Conservation (phyloP, 2,113 vertebrate species). For the Gallinago paraguaiae region DNA sequence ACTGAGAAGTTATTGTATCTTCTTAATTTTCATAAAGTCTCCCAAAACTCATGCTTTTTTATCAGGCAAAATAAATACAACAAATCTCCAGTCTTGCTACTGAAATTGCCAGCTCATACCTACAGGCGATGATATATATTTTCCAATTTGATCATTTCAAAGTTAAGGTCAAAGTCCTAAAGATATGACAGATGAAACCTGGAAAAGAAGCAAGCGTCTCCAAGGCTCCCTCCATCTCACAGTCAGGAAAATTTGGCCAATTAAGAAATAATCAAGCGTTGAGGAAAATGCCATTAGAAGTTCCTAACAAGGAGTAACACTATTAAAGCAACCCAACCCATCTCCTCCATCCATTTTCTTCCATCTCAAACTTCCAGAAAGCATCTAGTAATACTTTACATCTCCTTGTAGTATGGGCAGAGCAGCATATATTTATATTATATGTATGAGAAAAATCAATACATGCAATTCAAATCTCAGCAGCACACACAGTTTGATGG, state of each 20-base stretch:
- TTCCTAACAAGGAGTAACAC: not conserved
- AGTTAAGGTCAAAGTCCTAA: not conserved
- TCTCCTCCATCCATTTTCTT: not conserved
- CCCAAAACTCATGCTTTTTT: not conserved
- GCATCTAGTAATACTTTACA: not conserved
- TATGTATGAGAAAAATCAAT: not conserved
- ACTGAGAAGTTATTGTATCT: not conserved
- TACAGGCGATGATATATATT: not conserved
- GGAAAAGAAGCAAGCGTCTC: not conserved
- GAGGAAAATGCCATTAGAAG: not conserved
- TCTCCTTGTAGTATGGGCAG: not conserved
- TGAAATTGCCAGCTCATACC: not conserved
- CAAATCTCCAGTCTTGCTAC: not conserved
- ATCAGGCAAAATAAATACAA: not conserved
- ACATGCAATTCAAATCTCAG: not conserved
- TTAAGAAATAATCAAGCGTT: not conserved
- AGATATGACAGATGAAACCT: not conserved
- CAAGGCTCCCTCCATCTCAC: not conserved
- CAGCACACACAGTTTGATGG: not conserved
- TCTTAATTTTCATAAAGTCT: not conserved
- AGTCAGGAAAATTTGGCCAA: not conserved
- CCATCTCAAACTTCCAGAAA: not conserved
- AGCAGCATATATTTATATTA: not conserved
- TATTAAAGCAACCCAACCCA: not conserved
- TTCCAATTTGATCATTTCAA: not conserved